phyloP scores from a whole-genome alignment of 1,140 invertebrate species.

The Teleopsis dalmanni region DNA sequence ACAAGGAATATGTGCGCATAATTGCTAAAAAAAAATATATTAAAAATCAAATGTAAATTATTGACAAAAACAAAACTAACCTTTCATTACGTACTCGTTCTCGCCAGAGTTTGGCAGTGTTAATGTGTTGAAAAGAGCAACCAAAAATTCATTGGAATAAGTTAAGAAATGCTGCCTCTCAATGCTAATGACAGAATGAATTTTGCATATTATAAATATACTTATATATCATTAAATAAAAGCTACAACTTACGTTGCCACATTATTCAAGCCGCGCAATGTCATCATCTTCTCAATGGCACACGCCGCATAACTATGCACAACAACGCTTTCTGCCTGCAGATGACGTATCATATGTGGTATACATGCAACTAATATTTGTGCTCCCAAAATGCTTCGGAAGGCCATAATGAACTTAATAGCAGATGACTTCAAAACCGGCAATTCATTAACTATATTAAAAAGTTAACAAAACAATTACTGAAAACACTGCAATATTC shows the following conservation, averaged over 20 bases:
- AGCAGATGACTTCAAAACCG: constrained; percentile 90
- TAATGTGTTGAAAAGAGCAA: constrained; percentile 68
- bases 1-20: constrained; percentile 75
- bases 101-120: constrained; percentile 69
- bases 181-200: constrained; percentile 12
- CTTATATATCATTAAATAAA: no score
- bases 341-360: constrained; percentile 70
- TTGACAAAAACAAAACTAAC: constrained; percentile 41
- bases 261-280: constrained; percentile 52
- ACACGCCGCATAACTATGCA: constrained; percentile 91
- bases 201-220: neutral
- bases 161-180: constrained; percentile 49
- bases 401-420: constrained; percentile 97
- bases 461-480: no score
- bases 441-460: constrained; percentile 67
- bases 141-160: constrained; percentile 59
- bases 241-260: constrained; percentile 40
- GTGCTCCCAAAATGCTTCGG: constrained; percentile 74
- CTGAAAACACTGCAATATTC: constrained; percentile 9
- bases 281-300: constrained; percentile 83
- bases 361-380: constrained; percentile 64
- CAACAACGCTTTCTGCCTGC: constrained; percentile 68
- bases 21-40: constrained; percentile 57
- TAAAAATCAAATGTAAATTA: constrained; percentile 22
- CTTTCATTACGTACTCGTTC: constrained; percentile 97